Conservation (phyloP, 2,797 vertebrate genomes). For the Characodon lateralis region DNA sequence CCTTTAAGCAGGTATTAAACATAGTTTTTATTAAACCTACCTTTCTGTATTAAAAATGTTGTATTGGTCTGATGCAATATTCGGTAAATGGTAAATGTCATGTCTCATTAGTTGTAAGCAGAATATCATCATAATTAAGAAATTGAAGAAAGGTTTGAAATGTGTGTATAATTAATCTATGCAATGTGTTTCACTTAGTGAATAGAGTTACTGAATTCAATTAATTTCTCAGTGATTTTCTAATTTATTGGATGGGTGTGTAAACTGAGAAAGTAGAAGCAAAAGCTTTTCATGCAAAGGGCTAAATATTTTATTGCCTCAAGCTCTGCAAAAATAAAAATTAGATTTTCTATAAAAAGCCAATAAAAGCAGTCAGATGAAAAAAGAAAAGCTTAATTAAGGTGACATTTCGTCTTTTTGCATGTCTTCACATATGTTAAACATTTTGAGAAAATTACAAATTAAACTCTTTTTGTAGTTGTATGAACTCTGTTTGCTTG, state of each 20-base stretch:
- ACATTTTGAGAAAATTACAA: background rate
- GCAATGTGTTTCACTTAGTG: background rate
- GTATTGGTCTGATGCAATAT: background rate
- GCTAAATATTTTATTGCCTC: background rate
- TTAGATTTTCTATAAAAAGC: constrained; percentile 18
- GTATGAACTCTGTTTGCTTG: background rate
- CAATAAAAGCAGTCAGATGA: constrained; percentile 6
- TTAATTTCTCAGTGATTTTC: background rate
- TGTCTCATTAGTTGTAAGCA: background rate
- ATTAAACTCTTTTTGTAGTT: background rate
- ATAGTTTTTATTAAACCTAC: background rate
- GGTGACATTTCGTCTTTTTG: background rate
- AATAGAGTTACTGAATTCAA: background rate
- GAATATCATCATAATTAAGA: background rate
- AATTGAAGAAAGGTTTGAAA: background rate
- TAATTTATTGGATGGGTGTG: background rate
- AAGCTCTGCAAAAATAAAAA: background rate
- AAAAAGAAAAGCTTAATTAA: constrained; percentile 5
- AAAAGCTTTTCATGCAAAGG: background rate
- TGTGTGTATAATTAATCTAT: background rate
- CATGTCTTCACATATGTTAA: background rate
- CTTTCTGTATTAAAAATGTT: background rate
- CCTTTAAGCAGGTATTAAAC: background rate
- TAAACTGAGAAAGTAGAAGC: background rate
- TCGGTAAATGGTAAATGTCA: background rate